Conservation (phyloP, 2,113 vertebrate genomes). For the Microtus oregoni region DNA sequence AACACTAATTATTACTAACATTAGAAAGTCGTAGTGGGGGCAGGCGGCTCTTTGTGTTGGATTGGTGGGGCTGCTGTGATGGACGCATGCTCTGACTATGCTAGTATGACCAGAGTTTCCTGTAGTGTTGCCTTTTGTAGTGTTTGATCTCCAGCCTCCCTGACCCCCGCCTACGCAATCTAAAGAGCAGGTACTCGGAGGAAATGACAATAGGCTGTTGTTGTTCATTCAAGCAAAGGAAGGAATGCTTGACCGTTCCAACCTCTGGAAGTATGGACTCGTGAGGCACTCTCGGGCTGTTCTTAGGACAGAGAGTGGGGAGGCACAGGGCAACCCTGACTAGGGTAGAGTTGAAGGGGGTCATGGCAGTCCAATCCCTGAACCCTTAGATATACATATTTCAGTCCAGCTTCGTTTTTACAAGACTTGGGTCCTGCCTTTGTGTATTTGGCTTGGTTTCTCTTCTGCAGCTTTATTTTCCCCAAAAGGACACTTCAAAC, state of each 20-base stretch:
- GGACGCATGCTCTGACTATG: background rate
- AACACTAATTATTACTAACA: conserved; percentile 64
- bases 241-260: background rate
- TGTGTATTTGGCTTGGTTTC: conserved; percentile 1
- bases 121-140: conserved; percentile 2
- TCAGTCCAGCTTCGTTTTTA: conserved; percentile 18
- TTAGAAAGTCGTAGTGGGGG: conserved; percentile 1
- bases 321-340: background rate
- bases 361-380: conserved; percentile 28
- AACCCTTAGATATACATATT: conserved; percentile 20
- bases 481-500: conserved; percentile 33
- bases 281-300: background rate
- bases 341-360: background rate
- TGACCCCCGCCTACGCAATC: background rate
- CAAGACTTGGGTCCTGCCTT: background rate
- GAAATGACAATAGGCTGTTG: conserved; percentile 34
- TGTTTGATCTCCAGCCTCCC: background rate
- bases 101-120: background rate
- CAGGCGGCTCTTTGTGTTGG: background rate
- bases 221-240: conserved; percentile 10
- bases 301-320: background rate
- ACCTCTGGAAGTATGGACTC: background rate
- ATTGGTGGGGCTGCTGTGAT: background rate
- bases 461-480: conserved; percentile 33
- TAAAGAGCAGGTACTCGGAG: conserved; percentile 58